Conservation (phyloP, 2,888 invertebrate species). For the Netelia inedita region DNA sequence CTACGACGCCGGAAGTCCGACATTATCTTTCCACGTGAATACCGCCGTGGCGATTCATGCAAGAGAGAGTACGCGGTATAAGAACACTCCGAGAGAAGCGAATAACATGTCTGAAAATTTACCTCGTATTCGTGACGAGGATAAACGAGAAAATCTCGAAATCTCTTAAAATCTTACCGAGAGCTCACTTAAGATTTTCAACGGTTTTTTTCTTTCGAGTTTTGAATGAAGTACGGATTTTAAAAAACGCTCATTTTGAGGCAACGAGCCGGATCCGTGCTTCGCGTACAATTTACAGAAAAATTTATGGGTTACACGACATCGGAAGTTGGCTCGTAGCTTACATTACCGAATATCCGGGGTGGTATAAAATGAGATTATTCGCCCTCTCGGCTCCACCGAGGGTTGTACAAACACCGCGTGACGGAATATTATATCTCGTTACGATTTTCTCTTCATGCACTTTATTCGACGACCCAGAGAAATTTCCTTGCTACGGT, state of each 20-base stretch:
- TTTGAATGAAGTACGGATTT: no score
- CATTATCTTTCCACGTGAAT: slow-evolving; percentile 71
- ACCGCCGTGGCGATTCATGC: slow-evolving; percentile 54
- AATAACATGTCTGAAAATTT: slow-evolving; percentile 59
- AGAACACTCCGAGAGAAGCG: slow-evolving; percentile 19
- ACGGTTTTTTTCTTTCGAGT: no score
- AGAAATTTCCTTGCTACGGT: slow-evolving; percentile 65
- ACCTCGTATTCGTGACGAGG: slow-evolving; percentile 58
- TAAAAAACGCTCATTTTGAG: no score
- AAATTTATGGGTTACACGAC: slow-evolving; percentile 7
- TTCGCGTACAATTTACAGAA: neutral
- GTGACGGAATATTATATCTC: slow-evolving; percentile 61
- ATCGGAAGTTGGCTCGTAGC: neutral
- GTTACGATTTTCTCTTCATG: slow-evolving; percentile 50
- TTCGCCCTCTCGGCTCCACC: slow-evolving; percentile 19
- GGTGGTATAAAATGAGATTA: slow-evolving; percentile 40
- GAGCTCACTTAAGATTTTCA: slow-evolving; percentile 5
- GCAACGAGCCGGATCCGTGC: no score
- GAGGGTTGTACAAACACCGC: slow-evolving; percentile 32
- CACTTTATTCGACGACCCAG: slow-evolving; percentile 55
- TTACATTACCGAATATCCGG: slow-evolving; percentile 22
- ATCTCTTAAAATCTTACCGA: neutral
- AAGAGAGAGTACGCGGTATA: slow-evolving; percentile 22
- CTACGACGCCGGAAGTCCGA: slow-evolving; percentile 67
- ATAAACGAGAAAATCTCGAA: slow-evolving; percentile 20